Evolutionary conservation across 2,797 vertebrate genomes (phyloP).

Genomic region (Sebastes diaconus): DNA sequence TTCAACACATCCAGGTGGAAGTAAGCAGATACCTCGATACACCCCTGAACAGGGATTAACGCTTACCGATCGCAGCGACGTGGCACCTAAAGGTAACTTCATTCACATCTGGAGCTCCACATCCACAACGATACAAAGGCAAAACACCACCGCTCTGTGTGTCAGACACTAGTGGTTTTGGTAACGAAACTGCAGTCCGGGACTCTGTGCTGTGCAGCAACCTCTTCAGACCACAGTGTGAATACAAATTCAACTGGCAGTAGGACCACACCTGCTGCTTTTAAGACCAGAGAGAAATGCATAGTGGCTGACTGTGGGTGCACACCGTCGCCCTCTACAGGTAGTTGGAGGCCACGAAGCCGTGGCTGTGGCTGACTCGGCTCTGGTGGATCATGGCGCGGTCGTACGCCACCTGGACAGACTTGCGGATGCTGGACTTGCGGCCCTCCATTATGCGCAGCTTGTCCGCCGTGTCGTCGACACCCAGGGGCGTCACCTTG

Average conservation of each 20-base stretch:
- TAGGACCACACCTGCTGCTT: slow-evolving; percentile 26
- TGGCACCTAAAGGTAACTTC: slow-evolving; percentile 41
- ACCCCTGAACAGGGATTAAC: slow-evolving; percentile 14
- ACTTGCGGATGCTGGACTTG: slow-evolving; percentile 97
- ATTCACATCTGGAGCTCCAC: slow-evolving; percentile 37
- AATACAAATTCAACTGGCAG: slow-evolving; percentile 5
- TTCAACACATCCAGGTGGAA: slow-evolving; percentile 32
- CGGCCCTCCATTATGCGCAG: slow-evolving; percentile 96
- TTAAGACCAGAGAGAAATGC: slow-evolving; percentile 46
- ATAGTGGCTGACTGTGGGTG: slow-evolving; percentile 38
- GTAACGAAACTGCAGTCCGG: slow-evolving; percentile 28
- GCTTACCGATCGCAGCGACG: slow-evolving; percentile 34
- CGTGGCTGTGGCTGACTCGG: slow-evolving; percentile 89
- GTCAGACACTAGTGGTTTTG: slow-evolving; percentile 66
- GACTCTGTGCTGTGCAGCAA: slow-evolving; percentile 1
- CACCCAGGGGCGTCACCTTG: slow-evolving; percentile 91
- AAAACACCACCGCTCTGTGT: slow-evolving; percentile 18
- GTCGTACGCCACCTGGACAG: slow-evolving; percentile 97
- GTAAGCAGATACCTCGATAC: slow-evolving; percentile 13
- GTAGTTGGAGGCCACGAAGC: slow-evolving; percentile 89
- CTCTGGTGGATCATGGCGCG: slow-evolving; percentile 96
- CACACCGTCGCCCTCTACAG: slow-evolving; percentile 78
- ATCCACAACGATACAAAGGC: slow-evolving; percentile 23
- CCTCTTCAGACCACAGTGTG: slow-evolving; percentile 33
- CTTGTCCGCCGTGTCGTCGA: slow-evolving; percentile 96